These are phyloP conservation scores for Alexandromys fortis DNA, from an alignment of 2,113 vertebrate species.

Conservation along the genomic window DNA sequence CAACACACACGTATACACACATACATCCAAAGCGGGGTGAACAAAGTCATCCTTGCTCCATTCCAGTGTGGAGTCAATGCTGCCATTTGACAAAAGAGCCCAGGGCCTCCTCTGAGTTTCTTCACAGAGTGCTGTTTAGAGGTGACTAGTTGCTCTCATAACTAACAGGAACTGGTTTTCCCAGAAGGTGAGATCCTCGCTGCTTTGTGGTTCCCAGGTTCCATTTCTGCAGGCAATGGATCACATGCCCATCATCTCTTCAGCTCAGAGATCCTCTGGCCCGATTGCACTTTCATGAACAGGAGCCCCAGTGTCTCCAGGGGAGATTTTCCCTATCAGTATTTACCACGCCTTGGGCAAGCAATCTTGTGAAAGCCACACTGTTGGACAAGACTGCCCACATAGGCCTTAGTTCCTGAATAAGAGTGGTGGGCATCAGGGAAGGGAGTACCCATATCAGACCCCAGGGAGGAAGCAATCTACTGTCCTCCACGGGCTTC, in stretches of 20 bases:
- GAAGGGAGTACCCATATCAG: not conserved
- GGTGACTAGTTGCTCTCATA: not conserved
- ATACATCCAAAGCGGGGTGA: not conserved
- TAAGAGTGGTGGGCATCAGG: not conserved
- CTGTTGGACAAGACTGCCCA: not conserved
- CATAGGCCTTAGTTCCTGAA: not conserved
- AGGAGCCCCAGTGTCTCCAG: not conserved
- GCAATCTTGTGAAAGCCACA: not conserved
- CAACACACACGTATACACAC: not conserved
- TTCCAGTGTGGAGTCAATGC: not conserved
- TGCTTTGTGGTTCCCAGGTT: not conserved
- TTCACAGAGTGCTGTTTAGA: not conserved
- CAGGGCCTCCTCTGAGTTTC: not conserved
- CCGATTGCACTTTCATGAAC: not conserved
- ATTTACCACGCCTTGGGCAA: not conserved
- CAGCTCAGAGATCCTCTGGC: not conserved
- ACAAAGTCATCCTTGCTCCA: not conserved
- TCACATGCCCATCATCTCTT: not conserved
- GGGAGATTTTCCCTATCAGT: conserved; percentile 39
- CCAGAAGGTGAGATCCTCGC: not conserved
- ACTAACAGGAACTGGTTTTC: not conserved
- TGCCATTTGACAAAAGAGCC: not conserved
- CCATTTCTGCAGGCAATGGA: not conserved
- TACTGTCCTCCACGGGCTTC: rapidly evolving
- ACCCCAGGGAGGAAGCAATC: not conserved